Percentiles rank a stretch among this genome's conserved stretches.
These are phyloP conservation scores for Enteromius thamalakanensis DNA, from an alignment of 2,797 vertebrate genomes.

Conservation along the genomic window DNA sequence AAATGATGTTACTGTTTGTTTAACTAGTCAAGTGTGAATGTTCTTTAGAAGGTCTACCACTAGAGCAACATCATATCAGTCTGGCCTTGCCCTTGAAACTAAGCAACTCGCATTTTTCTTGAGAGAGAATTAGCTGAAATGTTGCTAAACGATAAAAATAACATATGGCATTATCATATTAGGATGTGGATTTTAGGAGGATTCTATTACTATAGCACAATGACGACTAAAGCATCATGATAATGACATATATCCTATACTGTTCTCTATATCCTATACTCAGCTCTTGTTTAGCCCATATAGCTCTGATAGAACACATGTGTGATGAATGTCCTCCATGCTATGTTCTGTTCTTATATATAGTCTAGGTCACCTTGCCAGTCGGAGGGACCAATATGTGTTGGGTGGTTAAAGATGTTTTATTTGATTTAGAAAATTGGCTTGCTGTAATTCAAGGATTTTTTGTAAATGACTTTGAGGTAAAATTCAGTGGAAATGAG, in stretches of 20 bases:
- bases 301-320: neutral
- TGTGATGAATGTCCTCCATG: neutral
- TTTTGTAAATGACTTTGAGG: neutral
- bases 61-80: neutral
- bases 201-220: neutral
- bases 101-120: neutral
- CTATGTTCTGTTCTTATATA: neutral
- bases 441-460: neutral
- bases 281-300: neutral
- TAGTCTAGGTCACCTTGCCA: neutral
- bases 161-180: neutral
- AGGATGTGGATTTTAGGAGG: neutral
- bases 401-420: neutral
- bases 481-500: neutral
- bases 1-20: slow-evolving; percentile 16
- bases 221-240: neutral
- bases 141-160: neutral
- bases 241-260: neutral
- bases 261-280: neutral
- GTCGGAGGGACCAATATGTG: neutral
- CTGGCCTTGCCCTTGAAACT: slow-evolving; percentile 15
- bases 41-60: neutral
- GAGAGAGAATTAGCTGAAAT: neutral
- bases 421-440: slow-evolving; percentile 6
- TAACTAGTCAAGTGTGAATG: neutral